These are phyloP conservation scores for Amblyopsis rosae DNA, from an alignment of 2,113 vertebrate species.

Conservation along the genomic window DNA sequence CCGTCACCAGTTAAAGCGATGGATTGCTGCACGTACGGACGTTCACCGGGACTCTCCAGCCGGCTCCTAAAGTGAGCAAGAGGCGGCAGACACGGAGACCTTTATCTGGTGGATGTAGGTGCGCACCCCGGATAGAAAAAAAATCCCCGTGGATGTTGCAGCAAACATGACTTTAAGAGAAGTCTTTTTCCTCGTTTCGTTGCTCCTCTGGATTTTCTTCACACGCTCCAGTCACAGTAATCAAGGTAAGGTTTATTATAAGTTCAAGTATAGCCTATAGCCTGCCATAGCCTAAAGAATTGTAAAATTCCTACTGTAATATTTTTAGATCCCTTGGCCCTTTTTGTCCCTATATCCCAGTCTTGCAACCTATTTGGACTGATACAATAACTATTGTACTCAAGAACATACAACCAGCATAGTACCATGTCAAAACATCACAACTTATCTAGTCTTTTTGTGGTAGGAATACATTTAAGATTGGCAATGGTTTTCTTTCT, in stretches of 20 bases:
- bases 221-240: slow-evolving; percentile 56
- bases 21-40: slow-evolving; percentile 31
- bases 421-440: too few species aligned
- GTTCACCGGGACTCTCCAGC: slow-evolving; percentile 11
- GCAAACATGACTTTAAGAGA: slow-evolving; percentile 72
- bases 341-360: too few species aligned
- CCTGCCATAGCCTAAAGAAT: too few species aligned
- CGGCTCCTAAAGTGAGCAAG: slow-evolving; percentile 51
- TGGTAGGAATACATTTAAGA: too few species aligned
- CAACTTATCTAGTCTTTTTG: too few species aligned
- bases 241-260: slow-evolving; percentile 65
- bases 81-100: slow-evolving; percentile 17
- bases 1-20: slow-evolving; percentile 41
- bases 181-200: slow-evolving; percentile 55
- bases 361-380: neutral
- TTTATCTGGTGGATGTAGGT: slow-evolving; percentile 26
- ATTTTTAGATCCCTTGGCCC: too few species aligned
- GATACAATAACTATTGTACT: neutral
- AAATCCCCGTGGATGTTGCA: slow-evolving; percentile 46
- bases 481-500: too few species aligned
- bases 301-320: too few species aligned
- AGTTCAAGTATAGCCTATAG: too few species aligned
- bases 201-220: slow-evolving; percentile 65
- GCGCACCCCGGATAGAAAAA: slow-evolving; percentile 27
- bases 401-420: too few species aligned